Conservation (phyloP, 1,140 invertebrate genomes). For the Calosoma granatense region DNA sequence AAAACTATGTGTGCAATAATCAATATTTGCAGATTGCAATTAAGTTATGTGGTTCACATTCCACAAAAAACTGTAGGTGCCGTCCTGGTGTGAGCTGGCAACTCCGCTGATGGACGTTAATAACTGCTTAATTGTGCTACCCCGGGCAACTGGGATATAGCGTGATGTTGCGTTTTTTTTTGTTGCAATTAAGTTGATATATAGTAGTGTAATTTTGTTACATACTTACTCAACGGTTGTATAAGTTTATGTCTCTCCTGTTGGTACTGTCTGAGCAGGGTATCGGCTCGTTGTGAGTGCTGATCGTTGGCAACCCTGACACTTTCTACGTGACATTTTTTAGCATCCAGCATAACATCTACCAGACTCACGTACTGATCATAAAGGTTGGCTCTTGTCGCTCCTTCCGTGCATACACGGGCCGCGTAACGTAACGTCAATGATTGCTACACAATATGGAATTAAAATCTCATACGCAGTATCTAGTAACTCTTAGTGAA, state of each 20-base stretch:
- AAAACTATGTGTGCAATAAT: conserved; percentile 11
- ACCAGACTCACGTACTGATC: conserved; percentile 61
- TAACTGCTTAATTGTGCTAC: too few species aligned
- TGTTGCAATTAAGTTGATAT: neutral
- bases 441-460: conserved; percentile 33
- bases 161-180: too few species aligned
- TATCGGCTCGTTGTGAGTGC: conserved; percentile 41
- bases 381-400: conserved; percentile 46
- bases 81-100: too few species aligned
- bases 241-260: conserved; percentile 53
- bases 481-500: neutral
- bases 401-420: conserved; percentile 39
- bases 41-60: too few species aligned
- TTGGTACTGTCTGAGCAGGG: conserved; percentile 55
- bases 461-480: conserved; percentile 10
- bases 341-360: conserved; percentile 68
- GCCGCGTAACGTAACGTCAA: conserved; percentile 47
- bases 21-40: conserved; percentile 11
- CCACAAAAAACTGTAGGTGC: too few species aligned
- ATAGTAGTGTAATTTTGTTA: conserved; percentile 30
- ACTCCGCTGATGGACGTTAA: too few species aligned
- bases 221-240: conserved; percentile 42
- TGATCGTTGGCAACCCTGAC: conserved; percentile 34
- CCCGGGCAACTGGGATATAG: too few species aligned
- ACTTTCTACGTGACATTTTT: conserved; percentile 60